A percentile compares a stretch with the other conserved stretches of the same genome.
phyloP scores from a whole-genome alignment of 2,888 invertebrate species.

The Proisotoma minuta region DNA sequence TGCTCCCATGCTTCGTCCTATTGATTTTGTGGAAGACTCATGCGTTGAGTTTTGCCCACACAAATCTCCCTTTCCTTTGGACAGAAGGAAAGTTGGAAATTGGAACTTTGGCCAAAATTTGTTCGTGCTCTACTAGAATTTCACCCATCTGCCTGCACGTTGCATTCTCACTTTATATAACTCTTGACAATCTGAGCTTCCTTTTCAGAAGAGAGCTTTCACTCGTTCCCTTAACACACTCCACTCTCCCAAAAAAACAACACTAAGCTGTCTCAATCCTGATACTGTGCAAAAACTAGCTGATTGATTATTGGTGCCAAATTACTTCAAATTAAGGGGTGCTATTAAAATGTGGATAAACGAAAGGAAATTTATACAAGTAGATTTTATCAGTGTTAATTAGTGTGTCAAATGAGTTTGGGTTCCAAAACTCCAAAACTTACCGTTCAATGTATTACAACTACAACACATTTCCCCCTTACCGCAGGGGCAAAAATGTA shows the following conservation, averaged over 20 bases:
- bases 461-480: conserved; percentile 47
- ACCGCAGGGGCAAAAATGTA: conserved; percentile 40
- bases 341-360: too few species aligned
- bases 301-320: too few species aligned
- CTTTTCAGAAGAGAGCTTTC: too few species aligned
- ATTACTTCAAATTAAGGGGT: too few species aligned
- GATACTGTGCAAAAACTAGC: too few species aligned
- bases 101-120: neutral
- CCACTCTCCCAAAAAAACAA: too few species aligned
- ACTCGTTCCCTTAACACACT: too few species aligned
- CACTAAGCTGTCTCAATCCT: too few species aligned
- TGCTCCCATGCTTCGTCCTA: conserved; percentile 19
- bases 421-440: neutral
- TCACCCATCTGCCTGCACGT: conserved; percentile 5
- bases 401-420: conserved; percentile 2
- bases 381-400: too few species aligned
- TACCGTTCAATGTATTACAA: conserved; percentile 44
- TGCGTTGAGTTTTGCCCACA: conserved; percentile 36
- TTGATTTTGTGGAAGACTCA: conserved; percentile 44
- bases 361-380: neutral
- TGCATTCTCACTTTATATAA: too few species aligned
- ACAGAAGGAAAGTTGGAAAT: neutral
- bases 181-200: too few species aligned
- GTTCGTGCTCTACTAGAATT: too few species aligned
- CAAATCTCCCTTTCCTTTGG: neutral